A percentile compares a stretch with the other conserved stretches of the same genome.
These are phyloP conservation scores for Drepana arcuata DNA, from an alignment of 1,140 invertebrate species.

Conservation along the genomic window DNA sequence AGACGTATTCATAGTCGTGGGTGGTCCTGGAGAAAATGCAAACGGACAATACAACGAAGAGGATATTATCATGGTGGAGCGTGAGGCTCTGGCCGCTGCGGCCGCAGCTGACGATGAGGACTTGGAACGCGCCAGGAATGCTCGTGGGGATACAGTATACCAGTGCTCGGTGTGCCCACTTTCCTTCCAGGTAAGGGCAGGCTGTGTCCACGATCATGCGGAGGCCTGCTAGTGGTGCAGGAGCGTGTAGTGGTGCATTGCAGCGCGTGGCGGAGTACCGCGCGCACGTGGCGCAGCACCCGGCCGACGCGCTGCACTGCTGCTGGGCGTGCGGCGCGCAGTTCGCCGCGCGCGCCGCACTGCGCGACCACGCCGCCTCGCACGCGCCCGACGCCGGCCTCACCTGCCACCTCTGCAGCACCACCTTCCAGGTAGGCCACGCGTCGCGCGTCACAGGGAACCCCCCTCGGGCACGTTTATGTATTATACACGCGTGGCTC, in stretches of 20 bases:
- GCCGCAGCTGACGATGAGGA: slow-evolving; percentile 46
- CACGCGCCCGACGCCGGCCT: slow-evolving; percentile 18
- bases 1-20: slow-evolving; percentile 61
- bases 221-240: background rate
- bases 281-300: slow-evolving; percentile 26
- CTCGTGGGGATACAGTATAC: slow-evolving; percentile 48
- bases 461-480: background rate
- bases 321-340: slow-evolving; percentile 61
- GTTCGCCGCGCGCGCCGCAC: slow-evolving; percentile 27
- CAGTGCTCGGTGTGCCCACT: slow-evolving; percentile 54
- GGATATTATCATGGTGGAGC: slow-evolving; percentile 61
- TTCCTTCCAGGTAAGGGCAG: slow-evolving; percentile 36
- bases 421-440: slow-evolving; percentile 21
- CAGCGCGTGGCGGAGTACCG: slow-evolving; percentile 42
- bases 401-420: slow-evolving; percentile 28
- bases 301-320: slow-evolving; percentile 31
- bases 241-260: background rate
- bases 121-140: slow-evolving; percentile 42
- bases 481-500: no score
- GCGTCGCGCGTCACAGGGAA: background rate
- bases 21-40: slow-evolving; percentile 33
- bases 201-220: background rate
- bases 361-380: slow-evolving; percentile 22
- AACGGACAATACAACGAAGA: slow-evolving; percentile 49
- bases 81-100: slow-evolving; percentile 40